A percentile compares a stretch with the other conserved stretches of the same genome.
Evolutionary conservation across 2,113 vertebrate genomes (phyloP).

Genomic region (Daboia siamensis): DNA sequence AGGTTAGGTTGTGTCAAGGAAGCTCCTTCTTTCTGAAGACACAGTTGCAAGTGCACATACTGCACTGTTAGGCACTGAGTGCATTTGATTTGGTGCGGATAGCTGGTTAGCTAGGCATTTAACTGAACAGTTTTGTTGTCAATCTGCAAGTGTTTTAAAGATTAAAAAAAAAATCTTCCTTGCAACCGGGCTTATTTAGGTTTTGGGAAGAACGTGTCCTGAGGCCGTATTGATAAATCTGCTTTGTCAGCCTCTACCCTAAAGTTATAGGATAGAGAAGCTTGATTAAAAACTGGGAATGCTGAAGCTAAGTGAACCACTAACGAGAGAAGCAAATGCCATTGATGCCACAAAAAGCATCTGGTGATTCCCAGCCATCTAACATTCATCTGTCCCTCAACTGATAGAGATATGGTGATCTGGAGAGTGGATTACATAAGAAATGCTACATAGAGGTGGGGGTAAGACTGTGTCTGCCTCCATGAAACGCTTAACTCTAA

Average conservation of each 20-base stretch:
- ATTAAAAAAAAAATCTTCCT: neutral
- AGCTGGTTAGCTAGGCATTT: neutral
- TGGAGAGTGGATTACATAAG: neutral
- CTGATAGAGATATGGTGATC: neutral
- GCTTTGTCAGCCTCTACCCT: neutral
- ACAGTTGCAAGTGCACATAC: neutral
- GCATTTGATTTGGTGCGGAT: neutral
- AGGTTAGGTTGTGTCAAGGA: neutral
- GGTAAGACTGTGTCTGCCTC: neutral
- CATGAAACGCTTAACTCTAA: neutral
- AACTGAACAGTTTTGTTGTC: neutral
- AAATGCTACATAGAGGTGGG: neutral
- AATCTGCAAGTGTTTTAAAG: neutral
- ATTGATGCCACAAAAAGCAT: neutral
- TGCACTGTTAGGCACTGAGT: neutral
- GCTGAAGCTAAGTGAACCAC: neutral
- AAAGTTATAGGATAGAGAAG: neutral
- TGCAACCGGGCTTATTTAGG: neutral
- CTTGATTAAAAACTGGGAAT: neutral
- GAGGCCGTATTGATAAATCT: neutral
- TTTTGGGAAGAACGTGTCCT: neutral
- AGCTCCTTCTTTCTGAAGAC: neutral
- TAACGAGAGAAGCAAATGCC: neutral
- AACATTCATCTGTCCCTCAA: neutral
- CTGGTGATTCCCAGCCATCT: neutral